These are phyloP conservation scores for Hydropsyche betteni DNA, from an alignment of 2,888 invertebrate species.

Conservation along the genomic window DNA sequence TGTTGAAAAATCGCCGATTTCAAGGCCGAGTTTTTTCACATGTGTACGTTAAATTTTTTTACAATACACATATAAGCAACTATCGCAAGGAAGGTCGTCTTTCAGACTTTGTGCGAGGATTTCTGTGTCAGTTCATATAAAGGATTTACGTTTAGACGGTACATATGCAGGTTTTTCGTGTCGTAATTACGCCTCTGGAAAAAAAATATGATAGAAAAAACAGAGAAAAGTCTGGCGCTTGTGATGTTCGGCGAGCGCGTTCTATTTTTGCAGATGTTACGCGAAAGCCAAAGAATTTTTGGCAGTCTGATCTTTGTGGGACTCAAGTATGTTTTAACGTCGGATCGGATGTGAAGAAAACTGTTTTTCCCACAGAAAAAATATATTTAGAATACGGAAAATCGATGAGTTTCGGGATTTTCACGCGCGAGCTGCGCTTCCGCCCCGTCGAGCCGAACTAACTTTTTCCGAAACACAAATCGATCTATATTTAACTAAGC, in stretches of 20 bases:
- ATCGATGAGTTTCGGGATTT: too few species aligned
- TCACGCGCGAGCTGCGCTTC: too few species aligned
- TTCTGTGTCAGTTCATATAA: not conserved
- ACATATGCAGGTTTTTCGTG: constrained; percentile 2
- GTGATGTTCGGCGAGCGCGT: constrained; percentile 12
- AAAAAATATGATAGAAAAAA: not conserved
- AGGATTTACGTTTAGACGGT: not conserved
- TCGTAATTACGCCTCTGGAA: constrained; percentile 7
- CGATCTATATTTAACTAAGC: too few species aligned
- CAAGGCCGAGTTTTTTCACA: not conserved
- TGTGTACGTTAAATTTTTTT: not conserved
- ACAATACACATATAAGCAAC: not conserved
- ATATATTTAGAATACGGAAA: too few species aligned
- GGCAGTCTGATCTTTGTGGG: constrained; percentile 9
- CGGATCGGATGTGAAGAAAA: too few species aligned
- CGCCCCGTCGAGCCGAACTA: too few species aligned
- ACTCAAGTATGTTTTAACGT: too few species aligned
- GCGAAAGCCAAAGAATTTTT: constrained; percentile 37
- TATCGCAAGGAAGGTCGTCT: not conserved
- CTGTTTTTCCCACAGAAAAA: too few species aligned
- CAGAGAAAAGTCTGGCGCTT: constrained; percentile 9
- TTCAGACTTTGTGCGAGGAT: not conserved
- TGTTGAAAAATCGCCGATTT: not conserved
- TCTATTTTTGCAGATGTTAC: constrained; percentile 28
- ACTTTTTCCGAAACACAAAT: too few species aligned